Percentiles rank a stretch among this genome's conserved stretches.
Conservation (phyloP, 2,888 invertebrate genomes). For the Theodoxus fluviatilis region DNA sequence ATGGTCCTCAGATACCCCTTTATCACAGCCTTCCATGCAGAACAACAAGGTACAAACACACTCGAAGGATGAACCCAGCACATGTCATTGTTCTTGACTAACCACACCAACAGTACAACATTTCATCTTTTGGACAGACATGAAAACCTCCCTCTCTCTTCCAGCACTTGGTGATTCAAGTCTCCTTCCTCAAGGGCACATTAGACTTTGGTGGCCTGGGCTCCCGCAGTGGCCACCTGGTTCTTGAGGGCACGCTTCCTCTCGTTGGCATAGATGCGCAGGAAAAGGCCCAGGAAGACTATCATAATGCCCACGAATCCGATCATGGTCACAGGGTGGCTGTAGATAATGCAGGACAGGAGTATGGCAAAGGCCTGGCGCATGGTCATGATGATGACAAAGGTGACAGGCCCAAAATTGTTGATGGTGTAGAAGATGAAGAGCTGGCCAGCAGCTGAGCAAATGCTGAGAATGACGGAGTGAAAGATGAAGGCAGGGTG, state of each 20-base stretch:
- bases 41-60: too few relatives aligned
- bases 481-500: slow-evolving; percentile 82
- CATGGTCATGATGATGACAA: slow-evolving; percentile 97
- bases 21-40: too few relatives aligned
- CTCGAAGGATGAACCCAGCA: too few relatives aligned
- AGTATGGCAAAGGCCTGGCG: slow-evolving; percentile 92
- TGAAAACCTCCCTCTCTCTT: slow-evolving; percentile 1
- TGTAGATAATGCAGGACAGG: slow-evolving; percentile 90
- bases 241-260: slow-evolving; percentile 43
- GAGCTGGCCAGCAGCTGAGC: slow-evolving; percentile 91
- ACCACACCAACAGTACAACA: too few relatives aligned
- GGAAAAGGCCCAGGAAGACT: slow-evolving; percentile 84
- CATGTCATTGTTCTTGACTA: too few relatives aligned
- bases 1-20: too few relatives aligned
- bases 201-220: too few relatives aligned
- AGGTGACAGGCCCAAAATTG: slow-evolving; percentile 93
- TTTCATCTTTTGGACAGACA: too few relatives aligned
- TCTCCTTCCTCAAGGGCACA: too few relatives aligned
- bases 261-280: slow-evolving; percentile 76
- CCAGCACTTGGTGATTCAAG: slow-evolving; percentile 10
- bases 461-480: slow-evolving; percentile 82
- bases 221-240: slow-evolving; percentile 9
- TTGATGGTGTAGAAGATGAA: slow-evolving; percentile 96
- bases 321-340: slow-evolving; percentile 80
- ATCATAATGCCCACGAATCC: slow-evolving; percentile 83